These are phyloP conservation scores for Synergus itoensis DNA, from an alignment of 2,888 invertebrate genomes.

Conservation along the genomic window DNA sequence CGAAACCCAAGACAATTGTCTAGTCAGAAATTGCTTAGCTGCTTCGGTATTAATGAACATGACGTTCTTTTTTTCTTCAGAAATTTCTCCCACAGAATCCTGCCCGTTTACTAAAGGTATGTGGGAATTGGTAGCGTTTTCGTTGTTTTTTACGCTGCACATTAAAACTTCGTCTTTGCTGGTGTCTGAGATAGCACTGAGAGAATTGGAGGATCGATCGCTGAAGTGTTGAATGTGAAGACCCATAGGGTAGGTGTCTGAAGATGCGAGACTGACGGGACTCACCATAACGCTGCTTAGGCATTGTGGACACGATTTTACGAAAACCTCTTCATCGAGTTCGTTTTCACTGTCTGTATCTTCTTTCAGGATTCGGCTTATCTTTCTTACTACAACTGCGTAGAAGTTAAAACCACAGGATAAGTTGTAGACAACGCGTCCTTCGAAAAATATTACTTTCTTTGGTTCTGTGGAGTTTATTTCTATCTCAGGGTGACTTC, in stretches of 20 bases:
- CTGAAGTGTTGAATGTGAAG: constrained; percentile 82
- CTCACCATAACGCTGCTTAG: constrained; percentile 65
- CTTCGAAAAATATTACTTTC: constrained; percentile 85
- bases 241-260: constrained; percentile 83
- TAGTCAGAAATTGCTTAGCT: constrained; percentile 87
- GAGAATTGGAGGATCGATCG: constrained; percentile 80
- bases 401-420: constrained; percentile 89
- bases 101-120: constrained; percentile 46
- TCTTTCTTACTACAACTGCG: constrained; percentile 85
- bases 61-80: constrained; percentile 80
- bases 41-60: constrained; percentile 89
- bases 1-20: constrained; percentile 87
- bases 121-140: constrained; percentile 64
- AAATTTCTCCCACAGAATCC: constrained; percentile 52
- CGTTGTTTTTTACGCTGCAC: constrained; percentile 18
- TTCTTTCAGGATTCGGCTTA: constrained; percentile 78
- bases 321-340: constrained; percentile 83
- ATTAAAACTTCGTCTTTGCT: constrained; percentile 78
- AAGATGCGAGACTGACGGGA: constrained; percentile 79
- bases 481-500: constrained; percentile 84
- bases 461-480: constrained; percentile 82
- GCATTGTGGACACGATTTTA: constrained; percentile 84
- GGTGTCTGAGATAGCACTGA: constrained; percentile 76
- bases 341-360: constrained; percentile 80
- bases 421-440: constrained; percentile 84